Conservation (phyloP, 2,888 invertebrate species). For the Volucella zonaria region DNA sequence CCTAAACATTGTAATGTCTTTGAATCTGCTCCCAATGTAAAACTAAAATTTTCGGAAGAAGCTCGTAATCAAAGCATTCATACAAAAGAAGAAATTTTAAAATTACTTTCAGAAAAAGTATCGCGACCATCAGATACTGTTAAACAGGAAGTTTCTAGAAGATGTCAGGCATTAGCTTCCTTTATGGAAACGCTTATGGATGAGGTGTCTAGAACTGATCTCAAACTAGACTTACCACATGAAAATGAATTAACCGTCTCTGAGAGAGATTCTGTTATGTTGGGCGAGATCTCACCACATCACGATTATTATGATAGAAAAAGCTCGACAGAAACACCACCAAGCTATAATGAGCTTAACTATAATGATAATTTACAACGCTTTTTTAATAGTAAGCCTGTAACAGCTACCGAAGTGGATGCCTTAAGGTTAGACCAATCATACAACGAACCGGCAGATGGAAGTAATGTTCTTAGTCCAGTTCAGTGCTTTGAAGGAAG, state of each 20-base stretch:
- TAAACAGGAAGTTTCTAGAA: constrained; percentile 87
- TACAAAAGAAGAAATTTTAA: constrained; percentile 87
- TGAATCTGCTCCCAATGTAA: constrained; percentile 81
- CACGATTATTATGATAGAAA: constrained; percentile 91
- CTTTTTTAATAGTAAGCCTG: constrained; percentile 87
- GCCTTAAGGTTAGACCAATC: constrained; percentile 82
- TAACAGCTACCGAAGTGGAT: constrained; percentile 85
- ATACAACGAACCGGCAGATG: constrained; percentile 81
- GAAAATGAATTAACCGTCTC: constrained; percentile 84
- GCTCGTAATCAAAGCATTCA: constrained; percentile 85
- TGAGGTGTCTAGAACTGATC: constrained; percentile 85
- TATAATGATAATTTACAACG: constrained; percentile 91
- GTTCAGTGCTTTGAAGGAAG: constrained; percentile 83
- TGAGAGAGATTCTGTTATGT: constrained; percentile 91
- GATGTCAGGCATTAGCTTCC: constrained; percentile 88
- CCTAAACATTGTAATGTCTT: constrained; percentile 91
- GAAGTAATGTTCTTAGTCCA: constrained; percentile 78
- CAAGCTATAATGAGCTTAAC: constrained; percentile 93
- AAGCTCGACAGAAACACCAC: constrained; percentile 90
- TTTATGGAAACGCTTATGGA: constrained; percentile 90
- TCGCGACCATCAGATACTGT: constrained; percentile 84
- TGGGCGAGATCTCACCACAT: constrained; percentile 93
- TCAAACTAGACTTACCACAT: constrained; percentile 85
- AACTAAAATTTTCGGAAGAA: constrained; percentile 84
- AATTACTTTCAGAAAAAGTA: constrained; percentile 86